Evolutionary conservation across 2,113 vertebrate species (phyloP), one percentile per base, ranked within the genome.

Genomic region (Dipodomys spectabilis): DNA sequence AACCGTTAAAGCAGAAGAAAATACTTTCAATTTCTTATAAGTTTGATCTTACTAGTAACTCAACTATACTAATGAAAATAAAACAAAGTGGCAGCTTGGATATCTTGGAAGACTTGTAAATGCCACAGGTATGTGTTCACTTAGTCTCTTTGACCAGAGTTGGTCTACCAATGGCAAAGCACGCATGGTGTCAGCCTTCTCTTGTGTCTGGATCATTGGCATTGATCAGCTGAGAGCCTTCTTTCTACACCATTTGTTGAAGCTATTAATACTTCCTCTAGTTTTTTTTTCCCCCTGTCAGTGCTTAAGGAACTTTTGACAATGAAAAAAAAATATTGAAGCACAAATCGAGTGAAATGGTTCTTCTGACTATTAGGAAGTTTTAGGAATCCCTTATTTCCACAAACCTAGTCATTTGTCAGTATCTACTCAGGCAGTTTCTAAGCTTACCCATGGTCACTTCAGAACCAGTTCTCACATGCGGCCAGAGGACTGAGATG

Each of bases 171-270:
- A 95, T 82, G 81, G 32, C 32, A 94, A 95, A 97, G 95, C 94
- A 96, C 89, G 72, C 71, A 13, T 91, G 94, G 91, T 39, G 83
- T 95, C 91, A 94, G 71, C 45, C 86, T 19, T 86, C 77, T 68
- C 53, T 96, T 96, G 84, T 86, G 22, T 82, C 71, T 69, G 72
- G 90, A 89, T 32, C 13, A 5, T 62, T 18, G 81, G 77, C 19
- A 16, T 57, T 6, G 9, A 22, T 62, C 30, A 67, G 39, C n/a
- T 49, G 49, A 89, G 57, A 19, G 49, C 96, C 91, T 92, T 77
- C 75, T 97, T 96, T 94, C 86, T 77, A 91, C 65, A 73, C 82
- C 95, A 93, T 96, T 96, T 97, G 96, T 78, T 94, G 93, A 97
- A 97, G 74, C 81, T 95, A 95, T 97, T 95, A 96, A 78, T 85